Evolutionary conservation across 2,888 invertebrate species (phyloP).

Genomic region (Zhuqinia jingwanae): DNA sequence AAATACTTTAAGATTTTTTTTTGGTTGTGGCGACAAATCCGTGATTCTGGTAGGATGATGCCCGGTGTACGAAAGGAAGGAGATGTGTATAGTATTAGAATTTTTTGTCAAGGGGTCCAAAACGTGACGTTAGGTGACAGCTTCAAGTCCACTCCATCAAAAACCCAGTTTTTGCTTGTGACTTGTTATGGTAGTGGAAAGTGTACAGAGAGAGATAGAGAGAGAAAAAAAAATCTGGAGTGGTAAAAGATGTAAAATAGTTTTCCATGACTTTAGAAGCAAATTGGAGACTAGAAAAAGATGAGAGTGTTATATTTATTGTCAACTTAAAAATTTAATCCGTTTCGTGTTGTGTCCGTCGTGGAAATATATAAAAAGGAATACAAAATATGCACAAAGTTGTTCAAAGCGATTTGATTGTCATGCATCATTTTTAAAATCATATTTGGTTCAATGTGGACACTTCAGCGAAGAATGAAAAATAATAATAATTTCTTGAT

Average conservation of each 20-base stretch:
- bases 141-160: constrained; percentile 77
- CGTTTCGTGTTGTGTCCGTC: neutral
- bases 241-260: constrained; percentile 38
- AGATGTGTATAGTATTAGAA: constrained; percentile 22
- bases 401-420: neutral
- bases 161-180: constrained; percentile 44
- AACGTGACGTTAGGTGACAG: constrained; percentile 76
- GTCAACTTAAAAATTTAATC: constrained; percentile 31
- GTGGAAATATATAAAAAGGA: too few relatives aligned
- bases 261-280: constrained; percentile 36
- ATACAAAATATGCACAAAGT: neutral
- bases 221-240: constrained; percentile 22
- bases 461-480: too few relatives aligned
- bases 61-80: neutral
- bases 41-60: constrained; percentile 10
- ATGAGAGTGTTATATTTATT: neutral
- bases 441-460: neutral
- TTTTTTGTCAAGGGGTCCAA: constrained; percentile 59
- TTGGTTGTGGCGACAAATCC: constrained; percentile 52
- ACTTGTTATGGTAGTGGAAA: constrained; percentile 53
- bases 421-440: neutral
- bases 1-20: constrained; percentile 1
- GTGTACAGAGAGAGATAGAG: constrained; percentile 1
- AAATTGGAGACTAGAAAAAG: neutral
- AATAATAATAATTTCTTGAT: too few relatives aligned